phyloP scores from a whole-genome alignment of 2,797 vertebrate genomes.

The Sebastes baramenuke region DNA sequence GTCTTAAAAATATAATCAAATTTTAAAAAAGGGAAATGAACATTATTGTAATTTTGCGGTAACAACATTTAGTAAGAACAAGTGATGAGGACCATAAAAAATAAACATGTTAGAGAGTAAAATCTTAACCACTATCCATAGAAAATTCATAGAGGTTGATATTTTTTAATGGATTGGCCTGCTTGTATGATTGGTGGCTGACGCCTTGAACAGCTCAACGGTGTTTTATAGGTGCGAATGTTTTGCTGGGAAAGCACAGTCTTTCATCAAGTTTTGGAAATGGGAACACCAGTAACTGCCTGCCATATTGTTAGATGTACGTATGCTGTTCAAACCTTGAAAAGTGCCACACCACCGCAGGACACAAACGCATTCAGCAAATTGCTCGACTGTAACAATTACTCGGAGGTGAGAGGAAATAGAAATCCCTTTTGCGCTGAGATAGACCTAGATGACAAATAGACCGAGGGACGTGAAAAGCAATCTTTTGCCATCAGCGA shows the following conservation, averaged over 20 bases:
- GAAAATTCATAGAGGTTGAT: no score
- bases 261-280: conserved; percentile 33
- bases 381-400: conserved; percentile 67
- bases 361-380: conserved; percentile 59
- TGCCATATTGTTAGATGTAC: conserved; percentile 42
- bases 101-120: no score
- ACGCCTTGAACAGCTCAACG: background rate
- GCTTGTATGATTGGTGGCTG: background rate
- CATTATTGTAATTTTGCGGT: no score
- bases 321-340: conserved; percentile 34
- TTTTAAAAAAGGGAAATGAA: no score
- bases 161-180: background rate
- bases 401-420: conserved; percentile 67
- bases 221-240: background rate
- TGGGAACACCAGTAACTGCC: conserved; percentile 22
- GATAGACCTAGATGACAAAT: conserved; percentile 69
- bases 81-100: no score
- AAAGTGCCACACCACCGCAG: conserved; percentile 43
- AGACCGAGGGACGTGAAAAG: conserved; percentile 44
- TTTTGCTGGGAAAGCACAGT: background rate
- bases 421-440: conserved; percentile 55
- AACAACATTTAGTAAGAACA: no score
- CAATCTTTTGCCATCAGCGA: conserved; percentile 55
- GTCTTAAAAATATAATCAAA: no score
- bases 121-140: no score